Percentiles rank a stretch among this genome's conserved stretches.
Evolutionary conservation across 1,140 invertebrate species (phyloP).

Genomic region (Stegodyphus mimosarum): DNA sequence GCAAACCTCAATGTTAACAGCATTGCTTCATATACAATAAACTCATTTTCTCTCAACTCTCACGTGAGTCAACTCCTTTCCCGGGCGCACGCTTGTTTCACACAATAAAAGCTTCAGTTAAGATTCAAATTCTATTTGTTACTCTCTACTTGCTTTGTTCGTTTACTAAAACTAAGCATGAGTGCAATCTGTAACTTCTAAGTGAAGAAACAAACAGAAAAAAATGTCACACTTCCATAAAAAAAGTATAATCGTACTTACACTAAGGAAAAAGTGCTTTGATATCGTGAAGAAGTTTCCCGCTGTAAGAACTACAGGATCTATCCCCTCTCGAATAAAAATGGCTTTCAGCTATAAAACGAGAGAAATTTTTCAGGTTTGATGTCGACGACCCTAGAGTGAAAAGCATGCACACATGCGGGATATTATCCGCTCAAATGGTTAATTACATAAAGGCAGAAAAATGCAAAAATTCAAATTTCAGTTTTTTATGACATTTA

Average conservation of each 20-base stretch:
- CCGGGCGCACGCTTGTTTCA: neutral
- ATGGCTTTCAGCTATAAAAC: neutral
- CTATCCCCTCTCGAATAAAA: neutral
- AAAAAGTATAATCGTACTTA: neutral
- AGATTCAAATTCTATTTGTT: neutral
- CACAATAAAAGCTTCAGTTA: neutral
- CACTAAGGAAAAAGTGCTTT: neutral
- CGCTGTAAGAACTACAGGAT: neutral
- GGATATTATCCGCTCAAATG: too few species aligned
- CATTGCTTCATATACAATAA: too few species aligned
- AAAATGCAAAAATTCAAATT: too few species aligned
- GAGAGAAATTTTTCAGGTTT: too few species aligned
- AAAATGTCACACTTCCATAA: neutral
- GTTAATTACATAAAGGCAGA: too few species aligned
- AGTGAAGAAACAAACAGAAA: neutral
- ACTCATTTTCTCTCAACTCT: too few species aligned
- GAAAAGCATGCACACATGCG: too few species aligned
- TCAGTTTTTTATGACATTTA: too few species aligned
- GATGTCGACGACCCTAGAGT: too few species aligned
- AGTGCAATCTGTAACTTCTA: neutral
- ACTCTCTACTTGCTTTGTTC: neutral
- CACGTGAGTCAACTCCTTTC: too few species aligned
- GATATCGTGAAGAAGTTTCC: neutral
- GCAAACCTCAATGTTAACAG: too few species aligned
- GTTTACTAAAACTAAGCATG: neutral